Evolutionary conservation across 2,888 invertebrate species (phyloP).

Genomic region (Sminthurinus aureus): DNA sequence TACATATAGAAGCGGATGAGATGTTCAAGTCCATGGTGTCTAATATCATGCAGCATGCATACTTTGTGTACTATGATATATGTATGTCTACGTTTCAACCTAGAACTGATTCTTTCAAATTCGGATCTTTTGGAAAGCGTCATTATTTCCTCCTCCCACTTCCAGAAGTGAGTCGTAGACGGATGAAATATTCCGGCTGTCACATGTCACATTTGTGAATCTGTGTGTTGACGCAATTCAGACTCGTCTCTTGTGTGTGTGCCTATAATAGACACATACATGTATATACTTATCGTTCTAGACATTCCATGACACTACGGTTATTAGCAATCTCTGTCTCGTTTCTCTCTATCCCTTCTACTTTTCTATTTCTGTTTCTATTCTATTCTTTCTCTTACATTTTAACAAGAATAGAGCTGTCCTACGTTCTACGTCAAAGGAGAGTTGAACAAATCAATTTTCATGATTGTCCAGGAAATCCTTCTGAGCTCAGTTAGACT

Average conservation of each 20-base stretch:
- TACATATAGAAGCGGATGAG: too few species aligned
- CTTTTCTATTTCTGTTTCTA: too few species aligned
- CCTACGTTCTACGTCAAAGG: not conserved
- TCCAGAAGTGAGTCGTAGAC: not conserved
- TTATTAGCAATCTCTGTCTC: not conserved
- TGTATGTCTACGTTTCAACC: too few species aligned
- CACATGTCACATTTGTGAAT: conserved; percentile 1
- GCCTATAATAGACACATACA: too few species aligned
- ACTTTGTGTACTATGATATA: too few species aligned
- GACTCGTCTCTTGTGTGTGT: too few species aligned
- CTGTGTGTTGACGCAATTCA: not conserved
- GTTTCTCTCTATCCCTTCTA: not conserved
- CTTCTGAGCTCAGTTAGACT: not conserved
- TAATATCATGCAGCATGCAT: too few species aligned
- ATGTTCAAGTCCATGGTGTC: too few species aligned
- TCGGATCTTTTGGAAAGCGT: not conserved
- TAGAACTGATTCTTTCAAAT: not conserved
- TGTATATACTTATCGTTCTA: not conserved
- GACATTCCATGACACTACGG: not conserved
- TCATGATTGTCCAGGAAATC: not conserved
- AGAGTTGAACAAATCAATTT: not conserved
- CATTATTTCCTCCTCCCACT: not conserved
- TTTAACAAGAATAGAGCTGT: not conserved
- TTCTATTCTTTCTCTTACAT: too few species aligned
- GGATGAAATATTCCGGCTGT: not conserved